A percentile compares a stretch with the other conserved stretches of the same genome.
These are phyloP conservation scores for Limnephilus auricula DNA, from an alignment of 2,888 invertebrate genomes.

Conservation along the genomic window DNA sequence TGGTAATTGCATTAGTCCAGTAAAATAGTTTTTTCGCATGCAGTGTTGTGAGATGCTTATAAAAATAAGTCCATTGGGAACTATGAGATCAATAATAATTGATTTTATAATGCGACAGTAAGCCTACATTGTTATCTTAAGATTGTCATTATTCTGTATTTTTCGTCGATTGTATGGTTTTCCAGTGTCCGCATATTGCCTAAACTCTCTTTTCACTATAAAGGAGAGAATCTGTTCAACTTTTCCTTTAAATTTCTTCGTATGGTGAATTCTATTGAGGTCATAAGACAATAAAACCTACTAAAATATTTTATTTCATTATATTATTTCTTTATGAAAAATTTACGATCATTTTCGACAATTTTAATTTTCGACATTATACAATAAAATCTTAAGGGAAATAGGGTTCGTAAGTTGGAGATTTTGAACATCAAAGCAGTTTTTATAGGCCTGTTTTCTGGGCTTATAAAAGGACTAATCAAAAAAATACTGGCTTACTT, in stretches of 20 bases:
- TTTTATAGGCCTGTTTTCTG: too few species aligned
- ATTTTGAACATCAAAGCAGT: too few species aligned
- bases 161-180: not conserved
- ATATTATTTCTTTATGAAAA: too few species aligned
- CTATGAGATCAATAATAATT: not conserved
- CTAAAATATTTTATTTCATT: too few species aligned
- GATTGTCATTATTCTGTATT: not conserved
- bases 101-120: not conserved
- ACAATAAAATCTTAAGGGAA: too few species aligned
- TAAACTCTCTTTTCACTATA: not conserved
- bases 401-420: too few species aligned
- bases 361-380: too few species aligned
- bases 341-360: too few species aligned
- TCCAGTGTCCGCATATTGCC: not conserved
- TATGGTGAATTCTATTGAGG: too few species aligned
- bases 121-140: not conserved
- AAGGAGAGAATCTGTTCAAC: not conserved
- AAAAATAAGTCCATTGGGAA: not conserved
- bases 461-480: too few species aligned
- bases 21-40: not conserved
- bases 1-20: slow-evolving; percentile 31
- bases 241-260: not conserved
- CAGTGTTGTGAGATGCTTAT: not conserved
- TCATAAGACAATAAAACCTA: too few species aligned
- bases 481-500: too few species aligned